Conservation (phyloP, 2,113 vertebrate species). For the Catagonus wagneri region DNA sequence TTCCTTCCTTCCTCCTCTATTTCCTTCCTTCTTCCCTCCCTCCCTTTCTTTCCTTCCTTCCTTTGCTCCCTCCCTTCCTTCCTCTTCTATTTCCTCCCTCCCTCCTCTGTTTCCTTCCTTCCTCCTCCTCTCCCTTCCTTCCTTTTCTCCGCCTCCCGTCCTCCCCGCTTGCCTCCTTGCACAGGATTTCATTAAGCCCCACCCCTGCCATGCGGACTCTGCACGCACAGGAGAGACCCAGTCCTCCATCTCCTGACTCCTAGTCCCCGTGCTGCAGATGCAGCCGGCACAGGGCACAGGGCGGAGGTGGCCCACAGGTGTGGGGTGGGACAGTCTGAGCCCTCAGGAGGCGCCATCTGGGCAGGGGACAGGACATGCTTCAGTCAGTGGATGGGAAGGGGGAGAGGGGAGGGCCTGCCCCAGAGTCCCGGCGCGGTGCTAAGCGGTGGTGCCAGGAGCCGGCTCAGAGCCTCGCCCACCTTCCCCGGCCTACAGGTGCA, state of each 20-base stretch:
- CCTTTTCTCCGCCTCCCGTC: no score
- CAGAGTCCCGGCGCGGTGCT: background rate
- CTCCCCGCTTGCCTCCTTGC: no score
- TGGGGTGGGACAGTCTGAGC: no score
- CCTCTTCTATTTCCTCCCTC: rapidly evolving
- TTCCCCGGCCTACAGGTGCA: background rate
- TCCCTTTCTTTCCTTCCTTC: no score
- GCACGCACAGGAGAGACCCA: background rate
- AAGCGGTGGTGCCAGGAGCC: background rate
- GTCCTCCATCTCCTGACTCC: rapidly evolving
- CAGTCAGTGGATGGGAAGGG: background rate
- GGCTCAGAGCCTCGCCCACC: background rate
- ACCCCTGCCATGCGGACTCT: no score
- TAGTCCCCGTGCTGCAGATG: rapidly evolving
- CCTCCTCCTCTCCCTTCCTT: no score
- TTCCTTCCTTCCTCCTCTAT: background rate
- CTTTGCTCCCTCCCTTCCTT: no score
- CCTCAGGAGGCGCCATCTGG: background rate
- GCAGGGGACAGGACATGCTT: background rate
- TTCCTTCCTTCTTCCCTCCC: no score
- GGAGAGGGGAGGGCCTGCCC: background rate
- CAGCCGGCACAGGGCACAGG: background rate
- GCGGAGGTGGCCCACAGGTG: background rate
- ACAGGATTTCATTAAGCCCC: background rate
- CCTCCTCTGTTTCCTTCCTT: no score